These are phyloP conservation scores for Mormyrus iriodes DNA, from an alignment of 2,113 vertebrate genomes.

Conservation along the genomic window DNA sequence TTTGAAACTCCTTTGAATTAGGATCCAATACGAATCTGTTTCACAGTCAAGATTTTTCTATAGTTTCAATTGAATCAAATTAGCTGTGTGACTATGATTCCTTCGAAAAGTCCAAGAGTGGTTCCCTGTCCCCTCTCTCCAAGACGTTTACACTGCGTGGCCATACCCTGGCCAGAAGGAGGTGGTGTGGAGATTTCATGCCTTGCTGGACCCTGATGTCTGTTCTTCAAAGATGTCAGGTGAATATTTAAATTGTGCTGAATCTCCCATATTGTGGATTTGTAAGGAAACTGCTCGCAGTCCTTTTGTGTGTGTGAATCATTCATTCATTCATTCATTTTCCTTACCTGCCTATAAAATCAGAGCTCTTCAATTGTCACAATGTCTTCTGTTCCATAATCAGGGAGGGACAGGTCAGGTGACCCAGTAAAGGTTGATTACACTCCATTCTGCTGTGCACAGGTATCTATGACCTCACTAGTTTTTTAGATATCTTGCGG, in stretches of 20 bases:
- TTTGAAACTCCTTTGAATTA: not conserved
- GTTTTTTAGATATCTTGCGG: not conserved
- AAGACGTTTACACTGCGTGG: constrained; percentile 68
- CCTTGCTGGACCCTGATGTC: constrained; percentile 90
- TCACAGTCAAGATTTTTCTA: not conserved
- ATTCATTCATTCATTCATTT: not conserved
- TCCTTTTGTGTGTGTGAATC: too few species aligned
- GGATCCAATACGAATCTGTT: not conserved
- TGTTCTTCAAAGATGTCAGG: constrained; percentile 96
- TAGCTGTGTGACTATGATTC: not conserved
- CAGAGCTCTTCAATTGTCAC: not conserved
- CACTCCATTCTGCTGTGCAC: constrained; percentile 92
- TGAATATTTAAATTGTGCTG: too few species aligned
- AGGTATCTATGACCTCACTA: constrained; percentile 66
- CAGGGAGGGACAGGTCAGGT: constrained; percentile 94
- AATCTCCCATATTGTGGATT: too few species aligned
- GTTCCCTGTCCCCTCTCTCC: not conserved
- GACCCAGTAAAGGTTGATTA: constrained; percentile 92
- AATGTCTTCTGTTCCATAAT: constrained; percentile 24
- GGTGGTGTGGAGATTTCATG: constrained; percentile 80
- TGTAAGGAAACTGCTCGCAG: too few species aligned
- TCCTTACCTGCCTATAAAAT: not conserved
- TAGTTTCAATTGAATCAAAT: not conserved
- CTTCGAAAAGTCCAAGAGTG: not conserved
- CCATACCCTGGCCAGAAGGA: constrained; percentile 71